Evolutionary conservation across 2,113 vertebrate genomes (phyloP).

Genomic region (Erythrolamprus reginae): DNA sequence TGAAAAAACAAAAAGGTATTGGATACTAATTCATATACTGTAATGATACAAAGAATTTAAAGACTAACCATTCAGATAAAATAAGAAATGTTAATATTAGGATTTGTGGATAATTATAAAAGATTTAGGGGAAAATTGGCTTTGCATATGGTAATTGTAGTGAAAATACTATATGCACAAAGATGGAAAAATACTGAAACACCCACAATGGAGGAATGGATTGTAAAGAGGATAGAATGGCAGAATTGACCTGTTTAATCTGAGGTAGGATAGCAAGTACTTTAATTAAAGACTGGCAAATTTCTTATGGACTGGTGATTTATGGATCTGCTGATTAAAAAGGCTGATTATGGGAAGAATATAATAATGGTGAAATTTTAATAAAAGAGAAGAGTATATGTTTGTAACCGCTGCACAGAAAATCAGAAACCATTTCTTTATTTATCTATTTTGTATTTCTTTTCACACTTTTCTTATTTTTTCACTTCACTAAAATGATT

Average conservation of each 20-base stretch:
- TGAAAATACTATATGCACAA: background rate
- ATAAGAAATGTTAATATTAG: background rate
- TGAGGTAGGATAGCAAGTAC: background rate
- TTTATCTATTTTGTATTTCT: background rate
- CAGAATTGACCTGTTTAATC: background rate
- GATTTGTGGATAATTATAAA: background rate
- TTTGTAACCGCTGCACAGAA: background rate
- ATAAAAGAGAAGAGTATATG: background rate
- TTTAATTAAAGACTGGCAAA: background rate
- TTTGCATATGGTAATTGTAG: background rate
- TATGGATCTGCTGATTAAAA: background rate
- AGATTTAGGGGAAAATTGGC: background rate
- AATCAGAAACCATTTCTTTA: background rate
- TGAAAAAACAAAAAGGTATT: background rate
- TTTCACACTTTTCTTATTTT: background rate
- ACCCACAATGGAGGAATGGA: background rate
- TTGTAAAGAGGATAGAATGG: background rate
- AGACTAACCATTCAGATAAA: background rate
- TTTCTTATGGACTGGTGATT: background rate
- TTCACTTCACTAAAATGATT: background rate
- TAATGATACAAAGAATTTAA: background rate
- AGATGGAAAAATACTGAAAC: background rate
- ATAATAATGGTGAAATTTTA: background rate
- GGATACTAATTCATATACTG: background rate
- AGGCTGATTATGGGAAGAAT: background rate